These are phyloP conservation scores for Enteromius argenteus DNA, from an alignment of 2,797 vertebrate species.

Conservation along the genomic window DNA sequence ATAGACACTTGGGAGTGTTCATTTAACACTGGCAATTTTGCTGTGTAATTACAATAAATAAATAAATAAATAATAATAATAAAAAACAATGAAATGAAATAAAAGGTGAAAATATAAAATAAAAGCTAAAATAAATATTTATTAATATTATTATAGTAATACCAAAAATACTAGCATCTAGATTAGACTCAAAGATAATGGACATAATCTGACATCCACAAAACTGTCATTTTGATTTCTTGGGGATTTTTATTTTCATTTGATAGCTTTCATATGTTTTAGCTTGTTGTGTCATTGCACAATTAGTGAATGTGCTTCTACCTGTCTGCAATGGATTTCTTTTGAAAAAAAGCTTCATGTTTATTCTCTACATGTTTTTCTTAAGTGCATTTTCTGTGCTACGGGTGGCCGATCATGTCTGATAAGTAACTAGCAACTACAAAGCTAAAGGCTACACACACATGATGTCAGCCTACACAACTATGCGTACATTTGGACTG, in stretches of 20 bases:
- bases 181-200: neutral
- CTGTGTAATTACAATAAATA: neutral
- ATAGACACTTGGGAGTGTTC: too few species aligned
- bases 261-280: neutral
- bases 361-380: neutral
- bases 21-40: too few species aligned
- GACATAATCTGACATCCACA: neutral
- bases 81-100: too few species aligned
- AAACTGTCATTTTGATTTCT: neutral
- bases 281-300: neutral
- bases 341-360: neutral
- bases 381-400: neutral
- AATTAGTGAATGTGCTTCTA: conserved; percentile 12
- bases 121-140: too few species aligned
- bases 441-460: neutral
- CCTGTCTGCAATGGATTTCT: neutral
- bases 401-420: neutral
- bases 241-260: neutral
- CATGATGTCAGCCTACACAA: neutral
- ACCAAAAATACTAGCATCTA: neutral
- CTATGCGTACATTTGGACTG: neutral
- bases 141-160: neutral
- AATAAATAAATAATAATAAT: too few species aligned
- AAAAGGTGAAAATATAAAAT: too few species aligned
- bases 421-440: neutral